Evolutionary conservation across 2,113 vertebrate genomes (phyloP).

Genomic region (Caretta caretta): DNA sequence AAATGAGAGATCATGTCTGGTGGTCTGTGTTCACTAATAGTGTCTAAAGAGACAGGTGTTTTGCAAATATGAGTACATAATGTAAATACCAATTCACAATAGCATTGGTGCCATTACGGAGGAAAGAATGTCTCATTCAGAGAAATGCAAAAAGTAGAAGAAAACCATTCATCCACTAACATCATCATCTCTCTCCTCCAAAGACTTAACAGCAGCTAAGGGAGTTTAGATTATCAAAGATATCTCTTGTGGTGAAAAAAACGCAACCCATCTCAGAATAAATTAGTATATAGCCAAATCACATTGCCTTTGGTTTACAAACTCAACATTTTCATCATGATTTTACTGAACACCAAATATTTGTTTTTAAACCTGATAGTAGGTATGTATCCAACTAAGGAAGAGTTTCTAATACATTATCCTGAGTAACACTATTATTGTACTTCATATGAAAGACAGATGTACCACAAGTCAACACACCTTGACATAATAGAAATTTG

Average conservation of each 20-base stretch:
- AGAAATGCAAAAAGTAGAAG: conserved; percentile 1
- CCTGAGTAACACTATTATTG: neutral
- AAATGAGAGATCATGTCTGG: neutral
- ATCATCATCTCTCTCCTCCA: neutral
- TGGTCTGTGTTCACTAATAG: neutral
- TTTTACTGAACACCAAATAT: neutral
- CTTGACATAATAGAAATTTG: neutral
- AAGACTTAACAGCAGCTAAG: neutral
- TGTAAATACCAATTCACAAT: neutral
- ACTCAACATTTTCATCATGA: neutral
- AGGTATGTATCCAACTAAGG: neutral
- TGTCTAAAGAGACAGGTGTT: neutral
- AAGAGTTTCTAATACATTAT: neutral
- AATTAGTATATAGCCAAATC: neutral
- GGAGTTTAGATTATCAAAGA: neutral
- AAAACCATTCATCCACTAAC: neutral
- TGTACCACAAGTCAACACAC: neutral
- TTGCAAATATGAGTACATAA: neutral
- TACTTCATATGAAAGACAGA: neutral
- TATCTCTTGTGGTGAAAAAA: neutral
- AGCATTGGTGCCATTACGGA: neutral
- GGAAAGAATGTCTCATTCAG: neutral
- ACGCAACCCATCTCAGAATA: neutral
- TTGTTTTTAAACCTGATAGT: neutral
- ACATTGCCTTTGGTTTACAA: conserved; percentile 3